phyloP scores from a whole-genome alignment of 2,113 vertebrate species.

The Spermophilus dauricus region DNA sequence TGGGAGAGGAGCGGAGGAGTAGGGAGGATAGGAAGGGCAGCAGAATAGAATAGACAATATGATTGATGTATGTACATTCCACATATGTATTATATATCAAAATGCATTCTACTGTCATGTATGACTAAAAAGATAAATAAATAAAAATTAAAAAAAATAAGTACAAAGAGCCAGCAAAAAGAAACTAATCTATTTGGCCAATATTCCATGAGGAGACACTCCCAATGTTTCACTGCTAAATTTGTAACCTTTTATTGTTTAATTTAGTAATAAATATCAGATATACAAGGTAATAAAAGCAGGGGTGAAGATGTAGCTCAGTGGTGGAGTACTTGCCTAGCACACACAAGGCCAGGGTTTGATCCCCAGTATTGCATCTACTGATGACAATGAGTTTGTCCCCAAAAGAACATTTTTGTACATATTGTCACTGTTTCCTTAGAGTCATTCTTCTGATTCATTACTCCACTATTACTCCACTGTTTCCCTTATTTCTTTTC shows the following conservation, averaged over 20 bases:
- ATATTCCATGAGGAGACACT: background rate
- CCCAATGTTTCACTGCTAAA: constrained; percentile 9
- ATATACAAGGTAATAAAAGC: constrained; percentile 13
- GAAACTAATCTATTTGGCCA: background rate
- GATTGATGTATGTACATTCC: too few relatives aligned
- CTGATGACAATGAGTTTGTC: background rate
- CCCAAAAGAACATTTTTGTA: background rate
- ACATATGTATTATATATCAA: too few relatives aligned
- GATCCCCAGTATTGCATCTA: background rate
- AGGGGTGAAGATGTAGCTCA: background rate
- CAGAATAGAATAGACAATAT: too few relatives aligned
- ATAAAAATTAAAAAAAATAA: background rate
- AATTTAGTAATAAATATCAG: constrained; percentile 34
- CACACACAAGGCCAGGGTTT: background rate
- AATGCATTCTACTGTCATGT: too few relatives aligned
- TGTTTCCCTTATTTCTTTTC: constrained; percentile 25
- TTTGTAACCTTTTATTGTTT: background rate
- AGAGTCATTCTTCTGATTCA: constrained; percentile 22
- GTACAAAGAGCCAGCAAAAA: background rate
- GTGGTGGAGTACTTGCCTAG: background rate
- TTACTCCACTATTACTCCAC: background rate
- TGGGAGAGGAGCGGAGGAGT: too few relatives aligned
- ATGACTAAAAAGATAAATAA: background rate
- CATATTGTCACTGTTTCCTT: constrained; percentile 25
- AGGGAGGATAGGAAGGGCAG: too few relatives aligned